These are phyloP conservation scores for Pantherophis vulpinus DNA, from an alignment of 2,797 vertebrate genomes.

Conservation along the genomic window DNA sequence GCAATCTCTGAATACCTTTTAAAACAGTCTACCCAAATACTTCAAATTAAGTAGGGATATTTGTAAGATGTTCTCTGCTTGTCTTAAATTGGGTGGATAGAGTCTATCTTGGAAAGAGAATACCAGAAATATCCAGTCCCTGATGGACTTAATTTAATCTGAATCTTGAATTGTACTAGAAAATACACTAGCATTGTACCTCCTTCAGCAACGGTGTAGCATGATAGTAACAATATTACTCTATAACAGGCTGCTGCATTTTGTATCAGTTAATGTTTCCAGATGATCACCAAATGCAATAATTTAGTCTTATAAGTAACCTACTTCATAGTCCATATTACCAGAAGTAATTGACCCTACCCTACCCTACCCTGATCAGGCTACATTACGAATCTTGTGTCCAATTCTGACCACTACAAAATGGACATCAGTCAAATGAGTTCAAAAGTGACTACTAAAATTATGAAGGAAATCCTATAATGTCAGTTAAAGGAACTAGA, in stretches of 20 bases:
- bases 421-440: not conserved
- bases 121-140: not conserved
- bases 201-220: not conserved
- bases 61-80: not conserved
- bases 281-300: not conserved
- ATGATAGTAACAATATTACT: not conserved
- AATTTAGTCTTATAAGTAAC: not conserved
- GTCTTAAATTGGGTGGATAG: not conserved
- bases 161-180: not conserved
- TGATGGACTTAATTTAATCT: not conserved
- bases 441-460: not conserved
- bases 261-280: not conserved
- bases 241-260: not conserved
- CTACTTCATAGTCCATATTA: not conserved
- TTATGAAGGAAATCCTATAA: not conserved
- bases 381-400: not conserved
- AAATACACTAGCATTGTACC: not conserved
- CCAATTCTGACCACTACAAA: not conserved
- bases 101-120: not conserved
- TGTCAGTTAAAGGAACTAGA: not conserved
- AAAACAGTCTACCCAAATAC: not conserved
- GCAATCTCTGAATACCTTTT: not conserved
- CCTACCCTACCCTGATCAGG: not conserved
- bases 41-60: not conserved
- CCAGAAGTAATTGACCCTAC: not conserved